Percentiles rank a stretch among this genome's conserved stretches.
phyloP scores from a whole-genome alignment of 2,113 vertebrate species.

The Loxodonta africana region DNA sequence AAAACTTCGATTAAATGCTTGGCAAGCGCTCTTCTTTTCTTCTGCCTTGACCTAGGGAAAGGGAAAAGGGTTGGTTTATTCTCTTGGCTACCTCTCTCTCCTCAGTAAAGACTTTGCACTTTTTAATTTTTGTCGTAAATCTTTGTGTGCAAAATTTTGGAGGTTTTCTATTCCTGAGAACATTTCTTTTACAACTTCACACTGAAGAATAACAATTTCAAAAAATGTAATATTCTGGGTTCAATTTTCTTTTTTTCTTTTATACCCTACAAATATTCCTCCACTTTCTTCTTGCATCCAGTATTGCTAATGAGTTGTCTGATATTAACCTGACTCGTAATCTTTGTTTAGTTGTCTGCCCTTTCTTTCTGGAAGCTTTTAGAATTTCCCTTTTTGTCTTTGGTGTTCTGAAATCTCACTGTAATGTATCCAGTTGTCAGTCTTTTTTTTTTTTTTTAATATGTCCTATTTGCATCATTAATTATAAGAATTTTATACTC shows the following conservation, averaged over 20 bases:
- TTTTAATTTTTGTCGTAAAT: not conserved
- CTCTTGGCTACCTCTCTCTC: not conserved
- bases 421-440: not conserved
- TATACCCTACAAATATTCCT: not conserved
- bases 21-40: not conserved
- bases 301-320: not conserved
- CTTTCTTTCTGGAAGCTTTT: too few relatives aligned
- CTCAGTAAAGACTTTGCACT: not conserved
- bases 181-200: not conserved
- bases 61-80: not conserved
- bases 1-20: not conserved
- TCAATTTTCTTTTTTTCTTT: not conserved
- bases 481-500: not conserved
- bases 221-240: not conserved
- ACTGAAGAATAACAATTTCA: not conserved
- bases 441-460: not conserved
- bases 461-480: not conserved
- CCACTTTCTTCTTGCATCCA: not conserved
- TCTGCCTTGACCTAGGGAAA: not conserved
- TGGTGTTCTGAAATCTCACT: too few relatives aligned
- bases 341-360: too few relatives aligned
- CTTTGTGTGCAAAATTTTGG: not conserved
- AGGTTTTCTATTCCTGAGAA: not conserved
- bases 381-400: too few relatives aligned
- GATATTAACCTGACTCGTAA: not conserved